Base-by-base conservation (phyloP, 1,140 invertebrate genomes). In the Aphaenogaster floridana region DNA sequence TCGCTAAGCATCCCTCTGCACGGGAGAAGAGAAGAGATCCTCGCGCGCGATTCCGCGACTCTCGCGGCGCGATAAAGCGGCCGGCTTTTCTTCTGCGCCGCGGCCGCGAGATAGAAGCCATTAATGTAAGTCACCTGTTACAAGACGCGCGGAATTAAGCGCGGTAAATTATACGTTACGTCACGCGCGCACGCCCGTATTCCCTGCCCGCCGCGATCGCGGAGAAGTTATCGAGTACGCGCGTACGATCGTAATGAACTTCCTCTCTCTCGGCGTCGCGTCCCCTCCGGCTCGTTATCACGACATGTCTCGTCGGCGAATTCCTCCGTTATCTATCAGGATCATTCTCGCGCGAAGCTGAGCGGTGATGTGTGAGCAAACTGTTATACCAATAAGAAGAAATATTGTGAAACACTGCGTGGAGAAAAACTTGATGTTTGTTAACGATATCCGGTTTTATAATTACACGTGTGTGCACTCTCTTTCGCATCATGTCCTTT, bases 111-210 rank as follows among this genome's bases (percentile, higher is more conserved):
- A 85, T 88, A 86, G 86, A 36, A 86, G 86, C 86, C 86, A 88
- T 88, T 88, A 88, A 88, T 88, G 86, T 88, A 88, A 88, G 86
- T 88, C 86, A 88, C 86, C 81, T 88, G 86, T 80, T 88, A 86
- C 86, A 88, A 88, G 86, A 88, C 72, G 81, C 76, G 81, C 80
- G 80, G 69, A 86, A 86, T 88, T 88, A 86, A 88, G 72, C 86
- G 48, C 86, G 86, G 72, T 88, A 85, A 88, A 88, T 88, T 88
- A 88, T 88, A 88, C 72, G 69, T 86, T 63, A 80, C 52, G 64
- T 80, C 86, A 69, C 54, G 54, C 34, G 81, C 66, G 72, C 80
- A 34, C 42, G 54, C 54, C 42, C 54, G 42, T 71, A 34, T 57
- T n/a, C 50, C 34, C 13, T 50, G 80, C 68, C 69, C 28, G 69